phyloP scores from a whole-genome alignment of 1,140 invertebrate species.

The Fopius arisanus region DNA sequence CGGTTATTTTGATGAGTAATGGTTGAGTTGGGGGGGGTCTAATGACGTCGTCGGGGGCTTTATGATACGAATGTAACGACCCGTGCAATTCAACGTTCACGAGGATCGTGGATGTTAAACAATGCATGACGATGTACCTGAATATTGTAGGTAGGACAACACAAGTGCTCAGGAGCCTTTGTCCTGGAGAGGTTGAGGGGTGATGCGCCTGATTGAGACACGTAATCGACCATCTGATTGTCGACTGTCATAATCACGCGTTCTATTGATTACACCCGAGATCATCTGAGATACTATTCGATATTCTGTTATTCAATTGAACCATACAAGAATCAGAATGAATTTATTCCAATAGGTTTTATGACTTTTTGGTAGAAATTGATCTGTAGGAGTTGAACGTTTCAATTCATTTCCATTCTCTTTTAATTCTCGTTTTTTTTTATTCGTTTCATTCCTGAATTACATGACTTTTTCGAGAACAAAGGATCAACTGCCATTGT shows the following conservation, averaged over 20 bases:
- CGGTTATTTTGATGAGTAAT: no score
- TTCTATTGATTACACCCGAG: neutral
- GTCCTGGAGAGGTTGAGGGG: neutral
- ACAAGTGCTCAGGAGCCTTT: neutral
- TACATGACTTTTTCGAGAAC: neutral
- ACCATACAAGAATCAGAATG: no score
- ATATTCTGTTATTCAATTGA: no score
- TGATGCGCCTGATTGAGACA: neutral
- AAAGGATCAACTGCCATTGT: neutral
- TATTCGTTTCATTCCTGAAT: neutral
- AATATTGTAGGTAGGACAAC: neutral
- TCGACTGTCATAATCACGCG: neutral
- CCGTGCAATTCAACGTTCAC: neutral
- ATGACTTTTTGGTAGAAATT: no score
- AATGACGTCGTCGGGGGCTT: neutral
- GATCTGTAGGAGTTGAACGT: no score
- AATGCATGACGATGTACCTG: neutral
- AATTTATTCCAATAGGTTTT: no score
- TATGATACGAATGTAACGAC: neutral
- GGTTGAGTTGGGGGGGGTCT: no score
- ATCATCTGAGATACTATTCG: no score
- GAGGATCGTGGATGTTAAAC: neutral
- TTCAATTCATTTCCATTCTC: no score
- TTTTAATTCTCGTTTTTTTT: no score
- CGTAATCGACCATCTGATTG: neutral